These are phyloP conservation scores for Lasioglossum calceatum DNA, from an alignment of 2,888 invertebrate species.

Conservation along the genomic window DNA sequence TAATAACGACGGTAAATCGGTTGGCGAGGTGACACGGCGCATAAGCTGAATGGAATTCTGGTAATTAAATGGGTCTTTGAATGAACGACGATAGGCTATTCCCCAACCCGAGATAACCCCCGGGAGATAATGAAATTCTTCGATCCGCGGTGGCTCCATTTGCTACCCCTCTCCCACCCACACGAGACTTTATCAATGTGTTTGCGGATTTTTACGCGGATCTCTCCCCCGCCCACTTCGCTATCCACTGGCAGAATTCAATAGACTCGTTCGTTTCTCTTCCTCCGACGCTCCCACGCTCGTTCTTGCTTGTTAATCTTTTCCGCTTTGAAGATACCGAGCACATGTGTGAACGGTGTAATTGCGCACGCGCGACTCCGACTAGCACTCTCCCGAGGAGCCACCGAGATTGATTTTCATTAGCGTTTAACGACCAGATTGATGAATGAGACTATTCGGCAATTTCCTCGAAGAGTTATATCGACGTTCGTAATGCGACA, in stretches of 20 bases:
- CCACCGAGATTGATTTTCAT: conserved; percentile 1
- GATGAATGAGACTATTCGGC: not conserved
- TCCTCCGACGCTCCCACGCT: not conserved
- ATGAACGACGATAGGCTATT: conserved; percentile 59
- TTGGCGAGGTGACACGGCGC: conserved; percentile 37
- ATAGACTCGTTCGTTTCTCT: not conserved
- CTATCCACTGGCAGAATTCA: not conserved
- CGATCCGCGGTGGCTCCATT: conserved; percentile 47
- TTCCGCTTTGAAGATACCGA: conserved; percentile 49
- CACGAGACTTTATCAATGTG: not conserved
- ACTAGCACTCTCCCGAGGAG: not conserved
- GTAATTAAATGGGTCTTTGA: conserved; percentile 64
- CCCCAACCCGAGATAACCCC: conserved; percentile 62
- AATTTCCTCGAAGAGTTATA: not conserved
- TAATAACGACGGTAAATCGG: conserved; percentile 31
- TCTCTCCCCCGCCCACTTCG: not conserved
- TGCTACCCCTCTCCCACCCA: conserved; percentile 19
- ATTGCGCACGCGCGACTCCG: not conserved
- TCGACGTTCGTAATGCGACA: not conserved
- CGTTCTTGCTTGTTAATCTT: conserved; percentile 63
- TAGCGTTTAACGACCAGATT: conserved; percentile 5
- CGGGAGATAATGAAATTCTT: conserved; percentile 62
- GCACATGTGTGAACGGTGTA: not conserved
- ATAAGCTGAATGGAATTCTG: conserved; percentile 64
- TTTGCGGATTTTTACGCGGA: not conserved